Evolutionary conservation across 37 sponge, comb jelly and placozoan genomes (phyloP).

Genomic region (Theonella swinhoei): DNA sequence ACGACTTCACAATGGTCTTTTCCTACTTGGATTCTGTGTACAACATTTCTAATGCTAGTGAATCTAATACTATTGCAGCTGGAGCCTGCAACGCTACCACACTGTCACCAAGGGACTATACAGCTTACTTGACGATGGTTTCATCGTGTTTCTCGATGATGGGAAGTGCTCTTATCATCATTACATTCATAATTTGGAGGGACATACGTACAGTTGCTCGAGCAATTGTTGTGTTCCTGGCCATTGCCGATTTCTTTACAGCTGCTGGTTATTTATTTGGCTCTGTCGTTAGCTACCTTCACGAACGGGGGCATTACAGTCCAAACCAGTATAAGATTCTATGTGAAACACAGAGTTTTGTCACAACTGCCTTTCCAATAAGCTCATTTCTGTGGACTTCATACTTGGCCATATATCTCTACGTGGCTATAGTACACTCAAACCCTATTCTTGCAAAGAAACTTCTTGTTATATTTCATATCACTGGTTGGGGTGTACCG

Average conservation of each 20-base stretch:
- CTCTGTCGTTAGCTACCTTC: neutral
- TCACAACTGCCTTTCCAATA: slow-evolving; percentile 58
- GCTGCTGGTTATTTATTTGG: slow-evolving; percentile 64
- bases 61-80: no score
- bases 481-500: slow-evolving; percentile 61
- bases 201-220: slow-evolving; percentile 39
- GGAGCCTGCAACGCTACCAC: no score
- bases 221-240: slow-evolving; percentile 66
- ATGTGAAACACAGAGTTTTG: slow-evolving; percentile 44
- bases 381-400: slow-evolving; percentile 68
- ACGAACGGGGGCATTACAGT: neutral
- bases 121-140: slow-evolving; percentile 17
- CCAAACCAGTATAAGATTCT: neutral
- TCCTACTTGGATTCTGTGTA: no score
- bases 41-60: no score
- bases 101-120: no score
- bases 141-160: slow-evolving; percentile 41
- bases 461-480: slow-evolving; percentile 42
- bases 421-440: slow-evolving; percentile 27
- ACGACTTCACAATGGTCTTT: no score
- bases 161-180: slow-evolving; percentile 56
- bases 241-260: slow-evolving; percentile 66
- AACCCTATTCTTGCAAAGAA: slow-evolving; percentile 23
- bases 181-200: slow-evolving; percentile 33
- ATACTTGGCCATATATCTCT: slow-evolving; percentile 56